These are phyloP conservation scores for Craseonycteris thonglongyai DNA, from an alignment of 2,113 vertebrate genomes.

Conservation along the genomic window DNA sequence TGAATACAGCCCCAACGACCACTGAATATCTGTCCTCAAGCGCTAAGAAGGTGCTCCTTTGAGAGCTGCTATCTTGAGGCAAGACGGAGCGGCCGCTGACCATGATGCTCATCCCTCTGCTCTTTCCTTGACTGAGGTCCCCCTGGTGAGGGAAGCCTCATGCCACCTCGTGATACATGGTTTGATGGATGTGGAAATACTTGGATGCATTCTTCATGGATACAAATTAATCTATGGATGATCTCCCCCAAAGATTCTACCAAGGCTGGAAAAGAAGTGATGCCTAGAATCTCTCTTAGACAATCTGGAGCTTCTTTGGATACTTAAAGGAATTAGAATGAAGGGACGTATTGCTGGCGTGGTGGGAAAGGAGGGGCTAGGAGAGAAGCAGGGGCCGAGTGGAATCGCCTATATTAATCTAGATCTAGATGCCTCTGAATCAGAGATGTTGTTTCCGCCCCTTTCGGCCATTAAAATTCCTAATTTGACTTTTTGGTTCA, in stretches of 20 bases:
- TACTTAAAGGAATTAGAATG: neutral
- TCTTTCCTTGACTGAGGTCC: neutral
- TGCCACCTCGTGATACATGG: neutral
- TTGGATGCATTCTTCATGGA: neutral
- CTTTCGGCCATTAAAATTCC: neutral
- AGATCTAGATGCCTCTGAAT: neutral
- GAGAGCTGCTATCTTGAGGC: neutral
- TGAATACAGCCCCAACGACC: neutral
- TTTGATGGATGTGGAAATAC: slow-evolving; percentile 12
- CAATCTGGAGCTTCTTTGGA: neutral
- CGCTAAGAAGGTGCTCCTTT: neutral
- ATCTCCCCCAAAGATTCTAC: too few species aligned
- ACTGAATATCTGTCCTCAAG: neutral
- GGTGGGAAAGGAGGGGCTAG: neutral
- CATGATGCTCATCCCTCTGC: neutral
- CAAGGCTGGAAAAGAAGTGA: neutral
- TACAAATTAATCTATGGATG: too few species aligned
- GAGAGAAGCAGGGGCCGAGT: neutral
- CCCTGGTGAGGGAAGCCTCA: neutral
- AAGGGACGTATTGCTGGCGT: neutral
- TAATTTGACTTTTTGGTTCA: neutral
- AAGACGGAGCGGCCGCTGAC: neutral
- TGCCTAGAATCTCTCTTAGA: neutral
- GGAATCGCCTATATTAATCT: neutral
- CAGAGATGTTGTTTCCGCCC: neutral